These are phyloP conservation scores for Campoletis sonorensis DNA, from an alignment of 1,140 invertebrate species.

Conservation along the genomic window DNA sequence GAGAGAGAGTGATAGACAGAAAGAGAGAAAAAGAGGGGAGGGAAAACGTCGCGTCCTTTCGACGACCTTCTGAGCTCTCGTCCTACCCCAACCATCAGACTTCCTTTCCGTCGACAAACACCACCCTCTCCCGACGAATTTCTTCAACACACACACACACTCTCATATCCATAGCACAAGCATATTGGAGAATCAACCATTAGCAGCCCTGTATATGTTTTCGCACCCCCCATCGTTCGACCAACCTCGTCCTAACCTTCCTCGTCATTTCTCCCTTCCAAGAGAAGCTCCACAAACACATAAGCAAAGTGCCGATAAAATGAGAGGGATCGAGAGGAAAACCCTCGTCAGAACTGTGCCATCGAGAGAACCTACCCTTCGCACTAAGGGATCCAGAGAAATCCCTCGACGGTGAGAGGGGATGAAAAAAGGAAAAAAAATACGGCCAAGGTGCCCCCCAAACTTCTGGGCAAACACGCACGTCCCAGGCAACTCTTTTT, in stretches of 20 bases:
- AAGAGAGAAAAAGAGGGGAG: neutral
- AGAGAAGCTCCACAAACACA: neutral
- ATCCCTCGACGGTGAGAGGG: neutral
- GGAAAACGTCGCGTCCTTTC: slow-evolving; percentile 56
- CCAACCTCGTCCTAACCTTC: slow-evolving; percentile 7
- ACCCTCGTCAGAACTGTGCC: slow-evolving; percentile 42
- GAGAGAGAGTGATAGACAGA: slow-evolving; percentile 1
- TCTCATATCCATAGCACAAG: neutral
- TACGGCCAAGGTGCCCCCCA: slow-evolving; percentile 34
- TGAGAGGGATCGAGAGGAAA: slow-evolving; percentile 17
- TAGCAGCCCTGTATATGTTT: slow-evolving; percentile 36
- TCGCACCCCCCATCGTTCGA: neutral
- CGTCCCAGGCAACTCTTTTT: neutral
- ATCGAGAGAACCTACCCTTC: slow-evolving; percentile 24
- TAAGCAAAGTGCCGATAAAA: neutral
- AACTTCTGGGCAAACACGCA: slow-evolving; percentile 10
- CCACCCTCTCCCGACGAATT: slow-evolving; percentile 45
- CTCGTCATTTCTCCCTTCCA: neutral
- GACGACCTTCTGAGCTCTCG: slow-evolving; percentile 64
- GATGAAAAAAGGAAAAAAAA: slow-evolving; percentile 18
- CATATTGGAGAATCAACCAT: slow-evolving; percentile 49
- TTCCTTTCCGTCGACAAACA: slow-evolving; percentile 61
- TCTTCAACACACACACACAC: slow-evolving; percentile 35
- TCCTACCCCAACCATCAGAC: slow-evolving; percentile 69
- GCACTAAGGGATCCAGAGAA: neutral